Conservation (phyloP, 2,113 vertebrate species). For the Psittacula cyanocephala region DNA sequence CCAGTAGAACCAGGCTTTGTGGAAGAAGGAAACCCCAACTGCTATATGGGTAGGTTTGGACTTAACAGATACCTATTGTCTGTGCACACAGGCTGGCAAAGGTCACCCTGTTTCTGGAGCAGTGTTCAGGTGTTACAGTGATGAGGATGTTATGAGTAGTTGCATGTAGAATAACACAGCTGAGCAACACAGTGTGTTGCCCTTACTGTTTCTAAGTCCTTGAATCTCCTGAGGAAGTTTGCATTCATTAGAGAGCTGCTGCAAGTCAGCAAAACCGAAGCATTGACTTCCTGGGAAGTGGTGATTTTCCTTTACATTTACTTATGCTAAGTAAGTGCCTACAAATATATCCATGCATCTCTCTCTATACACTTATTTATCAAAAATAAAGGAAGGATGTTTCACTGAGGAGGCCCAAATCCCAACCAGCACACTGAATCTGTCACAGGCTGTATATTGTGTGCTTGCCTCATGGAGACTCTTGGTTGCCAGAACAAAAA, state of each 20-base stretch:
- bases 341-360: not conserved
- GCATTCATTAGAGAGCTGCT: not conserved
- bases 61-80: not conserved
- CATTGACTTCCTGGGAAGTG: not conserved
- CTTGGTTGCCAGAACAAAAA: not conserved
- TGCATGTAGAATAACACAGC: not conserved
- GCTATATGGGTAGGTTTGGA: not conserved
- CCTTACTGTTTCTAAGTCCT: not conserved
- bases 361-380: not conserved
- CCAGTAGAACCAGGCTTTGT: not conserved
- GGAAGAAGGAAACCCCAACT: not conserved
- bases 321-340: not conserved
- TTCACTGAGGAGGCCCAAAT: not conserved
- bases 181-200: not conserved
- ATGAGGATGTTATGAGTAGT: not conserved
- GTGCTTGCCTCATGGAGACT: not conserved
- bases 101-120: not conserved
- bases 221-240: not conserved
- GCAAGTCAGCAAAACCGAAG: not conserved
- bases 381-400: not conserved
- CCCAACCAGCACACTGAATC: not conserved
- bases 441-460: accelerated
- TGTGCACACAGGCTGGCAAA: not conserved
- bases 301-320: not conserved
- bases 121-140: not conserved